These are phyloP conservation scores for Iselma pallidipennis DNA, from an alignment of 2,888 invertebrate species.

Conservation along the genomic window DNA sequence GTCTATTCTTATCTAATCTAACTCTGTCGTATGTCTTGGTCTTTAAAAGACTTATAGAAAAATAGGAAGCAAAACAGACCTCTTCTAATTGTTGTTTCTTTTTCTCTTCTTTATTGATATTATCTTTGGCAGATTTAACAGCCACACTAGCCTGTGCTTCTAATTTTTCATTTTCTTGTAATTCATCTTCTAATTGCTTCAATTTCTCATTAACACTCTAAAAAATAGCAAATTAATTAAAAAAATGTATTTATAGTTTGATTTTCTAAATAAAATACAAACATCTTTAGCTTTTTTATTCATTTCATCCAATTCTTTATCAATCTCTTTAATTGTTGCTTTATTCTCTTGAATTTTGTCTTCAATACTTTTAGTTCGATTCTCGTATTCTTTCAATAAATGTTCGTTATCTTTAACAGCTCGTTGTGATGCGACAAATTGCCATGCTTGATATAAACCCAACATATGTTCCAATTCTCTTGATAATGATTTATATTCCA, in stretches of 20 bases:
- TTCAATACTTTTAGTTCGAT: slow-evolving; percentile 44
- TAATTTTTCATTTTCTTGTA: slow-evolving; percentile 66
- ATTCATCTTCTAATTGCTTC: slow-evolving; percentile 64
- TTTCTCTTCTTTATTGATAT: slow-evolving; percentile 69
- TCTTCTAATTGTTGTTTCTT: slow-evolving; percentile 69
- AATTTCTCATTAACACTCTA: slow-evolving; percentile 71
- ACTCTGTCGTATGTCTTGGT: no score
- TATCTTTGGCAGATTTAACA: slow-evolving; percentile 67
- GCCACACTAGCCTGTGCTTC: slow-evolving; percentile 70
- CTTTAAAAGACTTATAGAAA: background rate
- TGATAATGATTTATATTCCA: slow-evolving; percentile 85
- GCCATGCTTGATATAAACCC: slow-evolving; percentile 74
- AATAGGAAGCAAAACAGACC: no score
- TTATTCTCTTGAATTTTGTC: slow-evolving; percentile 61
- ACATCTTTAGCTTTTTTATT: slow-evolving; percentile 70
- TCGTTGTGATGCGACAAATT: slow-evolving; percentile 59
- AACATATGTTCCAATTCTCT: slow-evolving; percentile 83
- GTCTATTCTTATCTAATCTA: slow-evolving; percentile 1
- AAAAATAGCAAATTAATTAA: background rate
- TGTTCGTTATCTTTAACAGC: slow-evolving; percentile 37
- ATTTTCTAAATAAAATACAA: slow-evolving; percentile 36
- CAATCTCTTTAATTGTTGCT: slow-evolving; percentile 59
- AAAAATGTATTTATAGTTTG: no score
- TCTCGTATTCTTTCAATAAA: slow-evolving; percentile 41
- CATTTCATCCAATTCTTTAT: slow-evolving; percentile 65